Base-by-base conservation (phyloP, 2,113 vertebrate genomes). In the Bucco capensis region DNA sequence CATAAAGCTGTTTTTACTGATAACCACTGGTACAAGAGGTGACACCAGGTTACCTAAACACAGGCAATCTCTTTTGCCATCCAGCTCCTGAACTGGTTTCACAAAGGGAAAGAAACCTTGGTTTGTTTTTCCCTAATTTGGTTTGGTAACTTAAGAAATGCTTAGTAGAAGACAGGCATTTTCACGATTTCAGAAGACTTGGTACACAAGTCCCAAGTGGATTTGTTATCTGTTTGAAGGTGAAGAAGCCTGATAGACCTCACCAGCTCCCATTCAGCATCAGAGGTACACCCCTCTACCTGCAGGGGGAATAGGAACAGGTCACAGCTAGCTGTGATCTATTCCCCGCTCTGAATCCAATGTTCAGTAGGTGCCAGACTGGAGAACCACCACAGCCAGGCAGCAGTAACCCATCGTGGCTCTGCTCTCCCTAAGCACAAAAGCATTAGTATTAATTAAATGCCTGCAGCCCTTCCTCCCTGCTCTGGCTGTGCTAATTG, bases 401-500 rank as follows among this genome's bases (percentile, higher is more conserved):
- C 44, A 57, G 58, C 61, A 80, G 65, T 8, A 90, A 91, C 56
- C 46, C 40, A 64, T 35, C 28, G 14, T 4, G 13, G 56, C 74
- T 79, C 74, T 44, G 33, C 31, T 35, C 50, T 47, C 50, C 15
- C 54, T 15, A 67, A 84, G 57, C 57, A 69, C 88, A 75, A 90
- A 86, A 53, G 28, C 54, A 76, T 86, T 42, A 93, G 79, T 51
- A 77, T 64, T 87, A 92, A 92, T 81, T 72, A 90, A 96, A 85
- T 0, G 1, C 71, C 87, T 92, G 81, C 93, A 93, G 84, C 75
- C 30, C 73, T 72, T 70, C 57, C 70, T 64, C 57, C 84, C 80
- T 77, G 46, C 47, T 72, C 61, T 58, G 57, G 58, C 76, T 73
- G 30, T 0, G 1, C 64, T 90, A 91, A 95, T 92, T 76, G 89